Conservation (phyloP, 2,113 vertebrate species). For the Zosterops lateralis region DNA sequence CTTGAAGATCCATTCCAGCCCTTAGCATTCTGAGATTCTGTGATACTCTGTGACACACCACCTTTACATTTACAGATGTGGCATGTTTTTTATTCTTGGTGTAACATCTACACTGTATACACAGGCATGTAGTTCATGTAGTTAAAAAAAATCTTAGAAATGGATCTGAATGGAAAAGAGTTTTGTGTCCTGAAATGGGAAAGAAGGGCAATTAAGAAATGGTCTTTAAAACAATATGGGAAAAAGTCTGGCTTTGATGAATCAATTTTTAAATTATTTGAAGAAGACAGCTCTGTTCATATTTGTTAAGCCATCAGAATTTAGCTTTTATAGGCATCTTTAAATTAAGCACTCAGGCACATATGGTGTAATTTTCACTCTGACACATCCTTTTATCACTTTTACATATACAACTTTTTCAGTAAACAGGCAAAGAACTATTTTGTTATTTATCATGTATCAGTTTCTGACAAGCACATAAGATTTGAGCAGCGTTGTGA, state of each 20-base stretch:
- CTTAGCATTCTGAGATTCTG: not conserved
- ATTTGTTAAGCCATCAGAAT: not conserved
- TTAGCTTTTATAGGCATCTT: not conserved
- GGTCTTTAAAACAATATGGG: not conserved
- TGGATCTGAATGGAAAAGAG: not conserved
- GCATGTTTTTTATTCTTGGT: not conserved
- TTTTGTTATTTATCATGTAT: rapidly evolving
- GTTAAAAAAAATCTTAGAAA: not conserved
- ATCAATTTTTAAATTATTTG: not conserved
- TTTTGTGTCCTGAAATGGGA: not conserved
- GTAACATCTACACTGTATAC: not conserved
- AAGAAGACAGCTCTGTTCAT: not conserved
- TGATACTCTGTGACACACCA: not conserved
- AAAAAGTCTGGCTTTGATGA: not conserved
- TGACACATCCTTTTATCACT: not conserved
- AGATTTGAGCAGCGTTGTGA: not conserved
- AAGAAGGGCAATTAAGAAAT: not conserved
- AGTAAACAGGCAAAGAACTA: not conserved
- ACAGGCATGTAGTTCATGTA: not conserved
- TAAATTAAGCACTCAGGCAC: not conserved
- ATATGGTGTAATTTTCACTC: not conserved
- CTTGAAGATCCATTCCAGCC: not conserved
- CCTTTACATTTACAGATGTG: not conserved
- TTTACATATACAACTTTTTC: rapidly evolving
- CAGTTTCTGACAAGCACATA: rapidly evolving